A percentile compares a stretch with the other conserved stretches of the same genome.
Conservation (phyloP, 2,888 invertebrate genomes). For the Syrista parreyssii region DNA sequence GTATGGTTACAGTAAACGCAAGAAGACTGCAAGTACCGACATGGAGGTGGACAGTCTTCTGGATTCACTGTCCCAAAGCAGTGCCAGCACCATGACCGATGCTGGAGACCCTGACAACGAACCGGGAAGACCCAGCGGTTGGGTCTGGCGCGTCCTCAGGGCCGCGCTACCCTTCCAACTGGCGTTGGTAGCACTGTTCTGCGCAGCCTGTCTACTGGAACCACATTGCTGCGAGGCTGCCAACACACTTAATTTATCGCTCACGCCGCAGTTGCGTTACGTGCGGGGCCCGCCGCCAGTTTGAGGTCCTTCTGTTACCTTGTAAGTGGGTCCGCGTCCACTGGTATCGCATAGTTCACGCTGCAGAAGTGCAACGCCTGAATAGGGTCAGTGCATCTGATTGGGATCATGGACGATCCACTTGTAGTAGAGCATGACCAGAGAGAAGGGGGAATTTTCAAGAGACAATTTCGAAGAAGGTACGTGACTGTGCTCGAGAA, state of each 20-base stretch:
- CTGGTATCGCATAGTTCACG: too few species aligned
- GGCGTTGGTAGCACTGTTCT: constrained; percentile 78
- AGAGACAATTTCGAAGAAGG: too few species aligned
- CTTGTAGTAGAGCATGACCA: too few species aligned
- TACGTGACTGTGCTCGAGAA: too few species aligned
- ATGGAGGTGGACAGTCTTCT: constrained; percentile 20
- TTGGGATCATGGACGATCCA: too few species aligned
- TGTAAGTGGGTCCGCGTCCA: too few species aligned
- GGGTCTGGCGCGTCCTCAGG: constrained; percentile 79
- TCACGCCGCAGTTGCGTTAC: constrained; percentile 85
- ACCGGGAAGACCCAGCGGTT: constrained; percentile 71
- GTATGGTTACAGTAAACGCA: constrained; percentile 46
- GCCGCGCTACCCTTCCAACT: constrained; percentile 83
- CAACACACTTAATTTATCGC: constrained; percentile 79
- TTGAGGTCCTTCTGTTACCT: constrained; percentile 62
- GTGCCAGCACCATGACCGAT: constrained; percentile 66
- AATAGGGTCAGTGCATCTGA: too few species aligned
- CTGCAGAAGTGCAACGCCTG: too few species aligned
- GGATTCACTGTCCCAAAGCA: constrained; percentile 5
- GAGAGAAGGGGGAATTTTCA: too few species aligned
- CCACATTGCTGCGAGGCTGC: constrained; percentile 83
- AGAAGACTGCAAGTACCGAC: constrained; percentile 35
- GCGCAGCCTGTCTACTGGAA: constrained; percentile 80
- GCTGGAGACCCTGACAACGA: constrained; percentile 67
- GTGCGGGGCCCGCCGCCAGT: constrained; percentile 86